phyloP scores from a whole-genome alignment of 2,113 vertebrate genomes.

The Aptenodytes forsteri region DNA sequence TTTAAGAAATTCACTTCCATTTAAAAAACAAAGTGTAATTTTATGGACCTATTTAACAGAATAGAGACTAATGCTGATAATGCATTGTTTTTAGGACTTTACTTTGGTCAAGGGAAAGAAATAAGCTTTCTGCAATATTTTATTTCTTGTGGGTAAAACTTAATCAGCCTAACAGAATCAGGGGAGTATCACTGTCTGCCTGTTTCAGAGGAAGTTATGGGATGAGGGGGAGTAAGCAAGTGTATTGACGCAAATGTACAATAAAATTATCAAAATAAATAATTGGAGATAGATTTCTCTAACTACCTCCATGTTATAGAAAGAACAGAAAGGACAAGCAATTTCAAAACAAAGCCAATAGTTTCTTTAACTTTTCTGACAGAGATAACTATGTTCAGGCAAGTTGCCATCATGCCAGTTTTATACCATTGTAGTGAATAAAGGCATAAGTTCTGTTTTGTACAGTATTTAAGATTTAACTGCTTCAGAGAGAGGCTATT shows the following conservation, averaged over 20 bases:
- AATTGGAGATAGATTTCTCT: not conserved
- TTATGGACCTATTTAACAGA: not conserved
- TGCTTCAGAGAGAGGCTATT: not conserved
- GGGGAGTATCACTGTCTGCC: not conserved
- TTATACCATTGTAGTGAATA: not conserved
- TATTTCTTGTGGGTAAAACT: not conserved
- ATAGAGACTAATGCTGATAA: not conserved
- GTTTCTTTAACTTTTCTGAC: not conserved
- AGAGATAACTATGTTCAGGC: not conserved
- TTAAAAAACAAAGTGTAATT: not conserved
- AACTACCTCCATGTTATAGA: not conserved
- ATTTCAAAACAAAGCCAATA: not conserved
- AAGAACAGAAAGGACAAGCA: not conserved
- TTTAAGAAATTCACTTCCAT: not conserved
- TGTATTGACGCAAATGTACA: not conserved
- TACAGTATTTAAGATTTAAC: not conserved
- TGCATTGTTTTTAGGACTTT: not conserved
- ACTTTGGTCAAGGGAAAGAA: not conserved
- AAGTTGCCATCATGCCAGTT: not conserved
- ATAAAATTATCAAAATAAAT: not conserved
- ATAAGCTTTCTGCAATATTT: not conserved
- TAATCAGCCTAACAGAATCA: not conserved
- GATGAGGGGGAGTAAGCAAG: not conserved
- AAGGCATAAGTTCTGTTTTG: not conserved
- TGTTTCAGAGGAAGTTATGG: not conserved